These are phyloP conservation scores for Bactericera cockerelli DNA, from an alignment of 1,140 invertebrate species.

Conservation along the genomic window DNA sequence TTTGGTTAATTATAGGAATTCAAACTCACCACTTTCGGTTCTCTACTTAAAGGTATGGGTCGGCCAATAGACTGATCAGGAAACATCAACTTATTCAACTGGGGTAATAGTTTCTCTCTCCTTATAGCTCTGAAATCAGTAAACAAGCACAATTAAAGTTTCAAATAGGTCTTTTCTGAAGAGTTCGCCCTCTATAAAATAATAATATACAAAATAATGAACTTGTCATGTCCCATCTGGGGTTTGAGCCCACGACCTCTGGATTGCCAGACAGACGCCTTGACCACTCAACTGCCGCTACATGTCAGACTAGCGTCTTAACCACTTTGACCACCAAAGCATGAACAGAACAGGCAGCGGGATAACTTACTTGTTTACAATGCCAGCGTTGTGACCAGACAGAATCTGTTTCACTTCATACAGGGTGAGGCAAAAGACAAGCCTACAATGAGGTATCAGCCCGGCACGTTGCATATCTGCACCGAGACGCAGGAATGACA, in stretches of 20 bases:
- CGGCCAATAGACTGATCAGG: slow-evolving; percentile 44
- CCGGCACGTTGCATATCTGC: slow-evolving; percentile 40
- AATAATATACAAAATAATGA: not conserved
- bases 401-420: slow-evolving; percentile 45
- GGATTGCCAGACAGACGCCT: no score
- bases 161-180: no score
- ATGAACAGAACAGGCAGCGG: no score
- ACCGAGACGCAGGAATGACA: slow-evolving; percentile 40
- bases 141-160: no score
- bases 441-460: slow-evolving; percentile 42
- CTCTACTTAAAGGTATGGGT: slow-evolving; percentile 29
- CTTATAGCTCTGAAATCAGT: slow-evolving; percentile 40
- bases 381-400: slow-evolving; percentile 28
- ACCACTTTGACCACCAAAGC: not conserved
- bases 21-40: slow-evolving; percentile 19
- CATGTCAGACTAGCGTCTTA: no score
- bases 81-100: slow-evolving; percentile 42
- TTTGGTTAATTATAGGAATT: no score
- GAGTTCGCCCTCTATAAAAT: no score
- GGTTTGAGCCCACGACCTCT: no score
- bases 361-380: slow-evolving; percentile 41
- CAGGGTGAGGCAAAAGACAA: slow-evolving; percentile 53
- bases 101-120: slow-evolving; percentile 38
- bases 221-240: no score
- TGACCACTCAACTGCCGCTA: no score